Evolutionary conservation across 2,797 vertebrate genomes (phyloP), one percentile per base, ranked within the genome.

Genomic region (Poecilia gillii): DNA sequence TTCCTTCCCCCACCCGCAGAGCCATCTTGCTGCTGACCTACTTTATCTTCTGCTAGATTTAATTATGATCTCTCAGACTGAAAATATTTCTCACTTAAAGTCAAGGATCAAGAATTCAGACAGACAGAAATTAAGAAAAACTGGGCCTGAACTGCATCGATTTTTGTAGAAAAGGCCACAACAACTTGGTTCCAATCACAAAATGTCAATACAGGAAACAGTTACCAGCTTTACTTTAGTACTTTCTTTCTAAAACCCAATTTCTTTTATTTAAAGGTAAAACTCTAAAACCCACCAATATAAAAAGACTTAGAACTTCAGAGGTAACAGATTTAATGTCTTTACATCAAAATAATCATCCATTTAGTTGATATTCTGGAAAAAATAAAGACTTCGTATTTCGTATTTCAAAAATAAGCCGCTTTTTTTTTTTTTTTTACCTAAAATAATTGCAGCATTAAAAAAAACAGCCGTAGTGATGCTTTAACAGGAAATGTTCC

Each of bases 41-140:
- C 80, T 90, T 91, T 36, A 85, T 91, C 85, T 80, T 81, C 18
- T 0, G 0, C 41, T 41, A 85, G 85, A 93, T 94, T 91, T 87
- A 90, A 94, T 94, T 88, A 93, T 81, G 81, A 78, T 66, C 87
- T 82, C 72, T 78, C 80, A 53, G 75, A 91, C 80, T 81, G 85
- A 84, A 87, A 80, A 91, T 94, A 89, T 87, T 85, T 94, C 73
- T 85, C 81, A 88, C 87, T 93, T 91, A 91, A 85, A 91, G 92
- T 92, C 92, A 88, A 82, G 45, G 77, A 83, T 81, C 43, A 73
- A 51, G 90, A 81, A 88, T 74, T 45, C 62, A 89, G 83, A 94
- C 92, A 93, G 96, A 97, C 96, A 94, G 95, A 94, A 94, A 96
- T 96, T 96, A 97, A 96, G 96, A 96, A 94, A 96, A 96, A 96